Conservation (phyloP, 2,888 invertebrate species). For the Acleris laterana region DNA sequence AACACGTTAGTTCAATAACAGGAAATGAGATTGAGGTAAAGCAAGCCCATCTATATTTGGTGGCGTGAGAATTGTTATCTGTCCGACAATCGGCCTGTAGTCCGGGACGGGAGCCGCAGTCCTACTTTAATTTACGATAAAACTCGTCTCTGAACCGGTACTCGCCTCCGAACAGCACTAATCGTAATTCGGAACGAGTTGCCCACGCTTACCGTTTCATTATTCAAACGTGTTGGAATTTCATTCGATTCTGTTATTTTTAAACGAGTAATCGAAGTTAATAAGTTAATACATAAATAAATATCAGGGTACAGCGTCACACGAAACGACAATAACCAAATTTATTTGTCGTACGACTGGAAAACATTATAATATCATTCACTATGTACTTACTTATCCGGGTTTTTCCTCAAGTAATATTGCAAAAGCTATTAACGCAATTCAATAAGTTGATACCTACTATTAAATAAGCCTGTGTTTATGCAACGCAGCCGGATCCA, state of each 20-base stretch:
- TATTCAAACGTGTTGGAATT: conserved; percentile 18
- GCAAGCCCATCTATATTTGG: conserved; percentile 37
- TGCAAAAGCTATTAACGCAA: not conserved
- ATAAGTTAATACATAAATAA: too few relatives aligned
- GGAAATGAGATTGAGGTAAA: conserved; percentile 60
- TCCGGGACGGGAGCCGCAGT: conserved; percentile 37
- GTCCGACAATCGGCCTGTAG: conserved; percentile 5
- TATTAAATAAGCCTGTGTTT: conserved; percentile 11
- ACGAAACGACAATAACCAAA: too few relatives aligned
- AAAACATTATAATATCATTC: conserved; percentile 16
- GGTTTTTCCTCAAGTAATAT: conserved; percentile 10
- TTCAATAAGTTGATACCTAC: not conserved
- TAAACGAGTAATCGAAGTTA: not conserved
- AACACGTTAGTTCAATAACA: conserved; percentile 52
- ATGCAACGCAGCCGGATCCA: conserved; percentile 34
- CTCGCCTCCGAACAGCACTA: conserved; percentile 50
- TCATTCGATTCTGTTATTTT: conserved; percentile 17
- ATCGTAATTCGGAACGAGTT: conserved; percentile 55
- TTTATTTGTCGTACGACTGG: conserved; percentile 14
- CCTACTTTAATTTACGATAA: conserved; percentile 49
- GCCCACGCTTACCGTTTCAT: conserved; percentile 51
- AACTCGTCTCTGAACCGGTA: conserved; percentile 41
- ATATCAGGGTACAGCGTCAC: too few relatives aligned
- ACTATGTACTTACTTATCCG: conserved; percentile 6
- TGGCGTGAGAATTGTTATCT: conserved; percentile 47